Base-by-base conservation (phyloP, 2,888 invertebrate genomes). In the Sarcophaga subvicina region DNA sequence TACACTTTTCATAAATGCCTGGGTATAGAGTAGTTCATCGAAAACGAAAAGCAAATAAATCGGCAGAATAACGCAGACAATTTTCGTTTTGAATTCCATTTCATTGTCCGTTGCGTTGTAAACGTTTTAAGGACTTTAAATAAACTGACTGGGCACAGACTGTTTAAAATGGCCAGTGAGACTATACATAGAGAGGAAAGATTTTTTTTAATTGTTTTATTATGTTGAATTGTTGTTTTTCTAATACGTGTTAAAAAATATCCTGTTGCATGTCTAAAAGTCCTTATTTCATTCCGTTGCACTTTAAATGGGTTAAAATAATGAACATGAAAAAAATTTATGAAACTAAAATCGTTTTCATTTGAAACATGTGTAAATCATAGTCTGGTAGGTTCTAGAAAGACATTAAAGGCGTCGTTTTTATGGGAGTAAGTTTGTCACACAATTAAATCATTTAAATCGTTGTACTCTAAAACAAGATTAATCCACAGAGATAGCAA, bases 1-100 rank as follows among this genome's bases (percentile, higher is more conserved):
- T 11, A 90, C 90, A 82, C 88, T 90, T 10, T 90, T 88, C 89
- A 92, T 72, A 78, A 89, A 90, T 0, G 91, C 93, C 22, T 90
- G 88, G 11, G 89, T 89, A 37, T 88, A 78, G 67, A 90, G 45
- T 6, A 88, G 60, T 81, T 89, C 86, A 75, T 86, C 79, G 14
- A 90, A 12, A 11, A 90, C 87, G 1, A 85, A 45, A 6, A 91
- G 11, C 11, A 90, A 17, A 60, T 91, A 90, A n/a, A 91, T 12
- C 25, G 92, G 90, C 47, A 90, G 47, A 45, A 92, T 84, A 4
- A 82, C 20, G 82, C 89, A 89, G 2, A 89, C 22, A 10, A 89
- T 12, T 80, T 89, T 88, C 10, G 81, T 45, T 54, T 81, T 86
- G 20, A 83, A 78, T 70, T 78, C 47, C 86, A 86, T 86, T 14